These are phyloP conservation scores for Sander vitreus DNA, from an alignment of 2,113 vertebrate genomes.

Conservation along the genomic window DNA sequence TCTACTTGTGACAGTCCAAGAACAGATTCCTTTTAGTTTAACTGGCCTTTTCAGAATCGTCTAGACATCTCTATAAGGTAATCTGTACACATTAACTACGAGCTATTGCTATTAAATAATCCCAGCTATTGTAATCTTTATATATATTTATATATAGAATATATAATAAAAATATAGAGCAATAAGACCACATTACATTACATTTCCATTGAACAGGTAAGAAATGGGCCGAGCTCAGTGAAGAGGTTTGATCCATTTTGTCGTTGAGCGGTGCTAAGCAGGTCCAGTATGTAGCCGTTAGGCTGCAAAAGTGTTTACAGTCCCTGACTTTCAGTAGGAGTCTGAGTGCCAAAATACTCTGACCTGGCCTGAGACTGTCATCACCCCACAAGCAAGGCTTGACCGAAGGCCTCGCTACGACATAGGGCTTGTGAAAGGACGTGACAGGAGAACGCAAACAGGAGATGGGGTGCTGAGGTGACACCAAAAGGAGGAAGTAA, in stretches of 20 bases:
- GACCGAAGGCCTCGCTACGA: slow-evolving; percentile 58
- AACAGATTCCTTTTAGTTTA: slow-evolving; percentile 76
- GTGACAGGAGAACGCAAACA: slow-evolving; percentile 51
- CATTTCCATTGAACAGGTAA: slow-evolving; percentile 78
- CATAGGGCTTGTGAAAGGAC: slow-evolving; percentile 49
- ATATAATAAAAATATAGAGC: slow-evolving; percentile 89
- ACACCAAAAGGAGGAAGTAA: slow-evolving; percentile 30
- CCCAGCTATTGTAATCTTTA: slow-evolving; percentile 86
- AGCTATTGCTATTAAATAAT: slow-evolving; percentile 97
- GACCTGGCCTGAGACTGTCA: slow-evolving; percentile 47
- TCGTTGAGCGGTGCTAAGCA: slow-evolving; percentile 52
- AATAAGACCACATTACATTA: slow-evolving; percentile 83
- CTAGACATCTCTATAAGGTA: slow-evolving; percentile 87
- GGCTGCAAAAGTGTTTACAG: slow-evolving; percentile 52
- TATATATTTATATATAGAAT: slow-evolving; percentile 88
- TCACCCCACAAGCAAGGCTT: slow-evolving; percentile 27
- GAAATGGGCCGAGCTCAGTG: slow-evolving; percentile 58
- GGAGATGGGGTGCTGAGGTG: slow-evolving; percentile 48
- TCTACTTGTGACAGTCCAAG: slow-evolving; percentile 72
- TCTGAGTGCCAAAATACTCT: slow-evolving; percentile 44
- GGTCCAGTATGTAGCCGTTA: slow-evolving; percentile 56
- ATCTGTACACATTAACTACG: slow-evolving; percentile 92
- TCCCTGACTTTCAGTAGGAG: slow-evolving; percentile 46
- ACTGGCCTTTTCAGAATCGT: slow-evolving; percentile 91
- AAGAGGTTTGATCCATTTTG: slow-evolving; percentile 61